A percentile compares a stretch with the other conserved stretches of the same genome.
phyloP scores from a whole-genome alignment of 2,797 vertebrate genomes.

The Molossus molossus region DNA sequence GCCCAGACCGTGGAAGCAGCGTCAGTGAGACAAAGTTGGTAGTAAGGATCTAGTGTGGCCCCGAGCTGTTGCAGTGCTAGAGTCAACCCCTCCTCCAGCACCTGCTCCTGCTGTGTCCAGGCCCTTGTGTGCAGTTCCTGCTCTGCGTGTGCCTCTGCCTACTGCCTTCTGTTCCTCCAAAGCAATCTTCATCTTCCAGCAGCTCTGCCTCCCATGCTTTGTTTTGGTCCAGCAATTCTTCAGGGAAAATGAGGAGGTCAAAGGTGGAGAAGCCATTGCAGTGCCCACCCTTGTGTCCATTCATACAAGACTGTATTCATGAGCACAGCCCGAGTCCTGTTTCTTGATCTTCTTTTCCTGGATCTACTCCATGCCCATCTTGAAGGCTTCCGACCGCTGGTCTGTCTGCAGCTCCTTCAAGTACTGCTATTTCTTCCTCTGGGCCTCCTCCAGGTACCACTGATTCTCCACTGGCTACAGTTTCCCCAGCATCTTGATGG shows the following conservation, averaged over 20 bases:
- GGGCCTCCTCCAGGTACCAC: not conserved
- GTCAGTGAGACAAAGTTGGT: slow-evolving; percentile 93
- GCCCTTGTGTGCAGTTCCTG: slow-evolving; percentile 95
- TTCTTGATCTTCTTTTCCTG: not conserved
- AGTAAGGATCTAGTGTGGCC: slow-evolving; percentile 95
- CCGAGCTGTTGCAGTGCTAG: slow-evolving; percentile 95
- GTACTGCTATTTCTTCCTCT: not conserved
- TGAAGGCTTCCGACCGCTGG: not conserved
- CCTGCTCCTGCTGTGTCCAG: slow-evolving; percentile 95
- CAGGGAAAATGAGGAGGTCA: slow-evolving; percentile 98
- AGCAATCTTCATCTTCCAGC: slow-evolving; percentile 97
- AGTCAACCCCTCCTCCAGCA: slow-evolving; percentile 95
- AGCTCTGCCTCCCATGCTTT: slow-evolving; percentile 98
- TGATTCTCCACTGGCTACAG: not conserved
- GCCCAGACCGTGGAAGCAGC: slow-evolving; percentile 94
- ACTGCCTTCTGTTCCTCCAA: slow-evolving; percentile 96
- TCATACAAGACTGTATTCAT: not conserved
- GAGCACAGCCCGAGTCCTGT: not conserved
- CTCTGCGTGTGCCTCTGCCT: slow-evolving; percentile 96
- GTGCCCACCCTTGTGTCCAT: slow-evolving; percentile 70
- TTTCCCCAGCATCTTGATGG: not conserved
- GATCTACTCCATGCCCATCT: not conserved
- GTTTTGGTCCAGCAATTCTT: slow-evolving; percentile 99
- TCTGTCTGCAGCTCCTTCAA: not conserved
- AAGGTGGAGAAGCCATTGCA: slow-evolving; percentile 93